Evolutionary conservation across 2,888 invertebrate genomes (phyloP), one percentile per base, ranked within the genome.

Genomic region (Ypsolopha sequella): DNA sequence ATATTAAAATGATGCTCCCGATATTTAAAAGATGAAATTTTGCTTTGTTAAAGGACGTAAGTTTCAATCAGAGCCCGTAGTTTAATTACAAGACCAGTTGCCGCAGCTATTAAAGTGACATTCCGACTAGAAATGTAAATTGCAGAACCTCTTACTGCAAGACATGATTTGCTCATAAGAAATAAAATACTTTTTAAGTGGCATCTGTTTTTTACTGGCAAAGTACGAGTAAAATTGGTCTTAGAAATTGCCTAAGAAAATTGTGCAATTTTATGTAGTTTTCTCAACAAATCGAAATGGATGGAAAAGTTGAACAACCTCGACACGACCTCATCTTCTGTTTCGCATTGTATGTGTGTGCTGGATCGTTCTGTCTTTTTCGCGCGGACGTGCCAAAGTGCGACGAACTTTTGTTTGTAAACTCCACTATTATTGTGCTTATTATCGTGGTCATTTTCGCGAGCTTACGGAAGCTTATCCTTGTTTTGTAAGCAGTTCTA

Each of bases 301-400:
- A 51, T 63, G 63, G 65, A 66, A 68, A 73, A 61, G 84, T 78
- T 80, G 72, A 79, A 75, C 65, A 73, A 81, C 80, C 80, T 73
- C 69, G 66, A 66, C 61, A 58, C 56, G 56, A 57, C 64, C 67
- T 62, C 64, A 63, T 65, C 63, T 59, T 57, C 62, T 24, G 39
- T 51, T 47, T 47, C 47, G 39, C 39, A 33, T 24, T n/a, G 62
- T 63, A 62, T 64, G 66, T 60, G 59, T 64, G 65, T 63, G 61
- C 60, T 58, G 59, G 52, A 53, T 45, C 54, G 58, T 56, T 55
- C 62, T 57, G 54, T 76, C 73, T 67, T 66, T 56, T 60, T 76
- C 64, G 50, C 58, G 57, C 63, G 53, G 61, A 62, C 57, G 49
- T 51, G 53, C 54, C 51, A 36, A 64, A 71, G 68, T 63, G 74